Evolutionary conservation across 2,888 invertebrate species (phyloP).

Genomic region (Mythimna ferrago): DNA sequence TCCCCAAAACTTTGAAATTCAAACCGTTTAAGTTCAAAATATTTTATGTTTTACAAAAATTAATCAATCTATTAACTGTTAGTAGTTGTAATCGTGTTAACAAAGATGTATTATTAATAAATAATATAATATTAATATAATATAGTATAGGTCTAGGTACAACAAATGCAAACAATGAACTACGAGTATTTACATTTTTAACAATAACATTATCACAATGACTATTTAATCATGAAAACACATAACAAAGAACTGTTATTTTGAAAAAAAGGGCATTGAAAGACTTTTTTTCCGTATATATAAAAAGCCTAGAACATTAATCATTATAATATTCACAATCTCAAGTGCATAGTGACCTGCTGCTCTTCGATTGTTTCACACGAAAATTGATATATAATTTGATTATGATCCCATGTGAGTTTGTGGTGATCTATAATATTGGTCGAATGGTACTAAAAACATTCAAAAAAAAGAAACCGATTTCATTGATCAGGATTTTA

Average conservation of each 20-base stretch:
- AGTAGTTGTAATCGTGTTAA: background rate
- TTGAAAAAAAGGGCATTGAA: background rate
- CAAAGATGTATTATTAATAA: background rate
- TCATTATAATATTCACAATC: background rate
- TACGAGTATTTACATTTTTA: background rate
- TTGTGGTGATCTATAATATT: background rate
- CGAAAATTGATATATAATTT: background rate
- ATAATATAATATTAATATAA: no score
- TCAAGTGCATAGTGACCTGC: background rate
- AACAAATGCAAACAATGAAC: slow-evolving; percentile 4
- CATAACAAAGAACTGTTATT: background rate
- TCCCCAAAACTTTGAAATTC: background rate
- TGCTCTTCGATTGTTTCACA: background rate
- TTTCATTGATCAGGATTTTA: no score
- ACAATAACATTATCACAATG: background rate
- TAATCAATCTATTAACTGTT: background rate
- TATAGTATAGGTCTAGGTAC: background rate
- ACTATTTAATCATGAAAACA: background rate
- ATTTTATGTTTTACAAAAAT: background rate
- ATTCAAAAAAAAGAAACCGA: background rate
- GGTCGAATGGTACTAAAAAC: background rate
- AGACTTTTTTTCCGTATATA: background rate
- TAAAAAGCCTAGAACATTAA: background rate
- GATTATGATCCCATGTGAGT: background rate
- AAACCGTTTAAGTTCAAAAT: no score